Conservation (phyloP, 2,113 vertebrate genomes). For the Chaetodon auriga region DNA sequence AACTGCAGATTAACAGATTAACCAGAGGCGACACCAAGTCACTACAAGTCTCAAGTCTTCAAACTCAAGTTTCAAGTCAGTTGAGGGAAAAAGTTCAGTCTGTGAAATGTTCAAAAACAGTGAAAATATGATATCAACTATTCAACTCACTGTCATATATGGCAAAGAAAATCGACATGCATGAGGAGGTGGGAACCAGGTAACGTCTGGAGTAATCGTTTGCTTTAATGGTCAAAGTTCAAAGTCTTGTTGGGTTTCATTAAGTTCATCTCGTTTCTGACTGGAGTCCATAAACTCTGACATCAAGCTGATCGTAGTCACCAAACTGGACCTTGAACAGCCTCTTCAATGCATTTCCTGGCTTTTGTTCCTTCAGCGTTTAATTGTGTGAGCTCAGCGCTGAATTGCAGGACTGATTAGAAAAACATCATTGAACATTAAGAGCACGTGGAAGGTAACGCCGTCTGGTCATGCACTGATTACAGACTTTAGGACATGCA, state of each 20-base stretch:
- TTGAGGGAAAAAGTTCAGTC: background rate
- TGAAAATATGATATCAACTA: no score
- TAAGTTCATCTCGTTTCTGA: no score
- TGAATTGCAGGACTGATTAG: slow-evolving; percentile 43
- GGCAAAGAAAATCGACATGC: no score
- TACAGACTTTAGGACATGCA: slow-evolving; percentile 61
- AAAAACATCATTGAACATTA: background rate
- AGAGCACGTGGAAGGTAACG: background rate
- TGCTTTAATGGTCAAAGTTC: no score
- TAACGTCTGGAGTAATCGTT: no score
- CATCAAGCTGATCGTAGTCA: background rate
- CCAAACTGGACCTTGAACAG: background rate
- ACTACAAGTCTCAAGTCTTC: background rate
- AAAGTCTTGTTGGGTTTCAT: no score
- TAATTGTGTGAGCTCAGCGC: slow-evolving; percentile 13
- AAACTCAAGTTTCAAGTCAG: background rate
- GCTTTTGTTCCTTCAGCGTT: background rate
- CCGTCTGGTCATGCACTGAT: slow-evolving; percentile 46
- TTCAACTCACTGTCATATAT: no score
- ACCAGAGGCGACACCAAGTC: background rate
- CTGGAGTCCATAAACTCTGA: no score
- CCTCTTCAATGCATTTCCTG: background rate
- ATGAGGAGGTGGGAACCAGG: no score
- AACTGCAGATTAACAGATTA: no score
- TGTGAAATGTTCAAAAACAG: no score